phyloP scores from a whole-genome alignment of 2,113 vertebrate genomes.

The Thermophis baileyi region DNA sequence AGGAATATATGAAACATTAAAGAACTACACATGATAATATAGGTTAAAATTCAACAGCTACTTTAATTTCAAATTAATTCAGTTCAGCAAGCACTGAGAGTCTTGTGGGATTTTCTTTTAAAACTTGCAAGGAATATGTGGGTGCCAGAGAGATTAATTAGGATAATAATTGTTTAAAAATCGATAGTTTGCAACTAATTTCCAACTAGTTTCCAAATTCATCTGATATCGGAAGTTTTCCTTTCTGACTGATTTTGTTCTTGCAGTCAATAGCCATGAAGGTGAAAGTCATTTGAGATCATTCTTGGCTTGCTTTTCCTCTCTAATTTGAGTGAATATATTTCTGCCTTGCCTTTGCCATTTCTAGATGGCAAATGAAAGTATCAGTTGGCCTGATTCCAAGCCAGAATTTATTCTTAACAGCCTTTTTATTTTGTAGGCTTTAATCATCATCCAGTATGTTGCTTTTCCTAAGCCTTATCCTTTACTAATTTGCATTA shows the following conservation, averaged over 20 bases:
- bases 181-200: not conserved
- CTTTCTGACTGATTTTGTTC: not conserved
- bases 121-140: not conserved
- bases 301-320: constrained; percentile 14
- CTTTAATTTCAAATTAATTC: not conserved
- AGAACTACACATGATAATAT: not conserved
- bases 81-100: not conserved
- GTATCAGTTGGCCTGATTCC: constrained; percentile 17
- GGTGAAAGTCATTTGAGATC: constrained; percentile 15
- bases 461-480: not conserved
- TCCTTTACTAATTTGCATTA: not conserved
- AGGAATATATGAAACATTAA: not conserved
- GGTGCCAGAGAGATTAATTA: not conserved
- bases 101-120: not conserved
- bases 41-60: not conserved
- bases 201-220: no score
- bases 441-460: not conserved
- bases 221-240: not conserved
- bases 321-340: constrained; percentile 5
- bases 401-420: constrained; percentile 10
- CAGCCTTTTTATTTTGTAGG: not conserved
- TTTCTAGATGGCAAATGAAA: not conserved
- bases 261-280: not conserved
- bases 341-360: not conserved
- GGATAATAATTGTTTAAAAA: not conserved